Evolutionary conservation across 1,140 invertebrate species (phyloP), one percentile per base, ranked within the genome.

Genomic region (Elymnias hypermnestra): DNA sequence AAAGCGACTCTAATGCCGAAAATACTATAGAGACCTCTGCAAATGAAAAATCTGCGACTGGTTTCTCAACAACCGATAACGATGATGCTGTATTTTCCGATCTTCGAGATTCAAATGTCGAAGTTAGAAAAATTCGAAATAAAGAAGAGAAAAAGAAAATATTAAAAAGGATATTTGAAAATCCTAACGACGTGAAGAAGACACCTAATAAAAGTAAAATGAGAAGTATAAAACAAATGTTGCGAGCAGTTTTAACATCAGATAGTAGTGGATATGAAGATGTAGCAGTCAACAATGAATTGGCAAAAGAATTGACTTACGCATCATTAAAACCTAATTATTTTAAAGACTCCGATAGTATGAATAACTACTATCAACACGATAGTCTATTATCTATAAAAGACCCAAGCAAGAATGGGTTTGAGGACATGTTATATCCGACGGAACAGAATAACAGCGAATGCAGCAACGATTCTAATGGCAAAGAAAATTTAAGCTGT

Each of bases 121-220:
- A 41, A 50, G 35, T 29, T 21, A 18, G 13, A 12, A 46, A 46
- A 48, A 41, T 37, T 22, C 39, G 28, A 14, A 33, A 37, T 13
- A 70, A 47, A 54, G 38, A 56, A 13, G 46, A 75, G 13, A 75
- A 75, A 26, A 81, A 73, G 35, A 48, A 52, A 36, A 56, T 76
- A 38, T 25, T 76, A 1, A 72, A 68, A 36, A 43, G 53, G 12
- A 46, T 75, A 13, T 62, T 79, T n/a, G 57, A 62, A 53, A 55
- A 52, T 19, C 46, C 57, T 13, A 50, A 41, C 12, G 45, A 52
- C 7, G 53, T 53, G 3, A 66, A 62, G 41, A 8, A 25, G 3
- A 67, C 63, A 12, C 10, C 12, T 1, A 64, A 41, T 14, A 72
- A 63, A 44, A 41, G 46, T 6, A 59, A 52, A 38, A 47, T 68